Evolutionary conservation across 2,888 invertebrate genomes (phyloP), one percentile per base, ranked within the genome.

Genomic region (Nomada flava): DNA sequence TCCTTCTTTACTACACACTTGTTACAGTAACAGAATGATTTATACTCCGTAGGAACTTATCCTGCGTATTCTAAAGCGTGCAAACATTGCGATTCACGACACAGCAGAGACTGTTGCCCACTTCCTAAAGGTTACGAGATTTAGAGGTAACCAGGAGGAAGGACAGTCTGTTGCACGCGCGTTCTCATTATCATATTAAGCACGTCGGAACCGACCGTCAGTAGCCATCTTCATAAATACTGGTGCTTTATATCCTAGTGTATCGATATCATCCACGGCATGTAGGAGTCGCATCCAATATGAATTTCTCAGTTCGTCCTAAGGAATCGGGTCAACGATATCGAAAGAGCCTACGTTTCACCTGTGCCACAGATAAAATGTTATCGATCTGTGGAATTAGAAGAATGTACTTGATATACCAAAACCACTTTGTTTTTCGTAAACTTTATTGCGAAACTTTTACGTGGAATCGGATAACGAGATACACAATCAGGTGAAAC

Each of bases 151-250:
- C 36, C 57, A 13, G 20, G 44, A 23, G 47, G 74, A 76, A 76
- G 74, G 76, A 62, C 65, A 36, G 55, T 7, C 7, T 59, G 72
- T 57, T 53, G 7, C 44, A 62, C 23, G 71, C 29, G 50, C 50
- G 15, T 4, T 74, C 57, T 67, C 26, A 62, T 78, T 78, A 74
- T 77, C 77, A 67, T 75, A 62, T 77, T 62, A 29, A 67, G 36
- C 65, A 65, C 65, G 65, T 74, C 42, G 65, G 42, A 59, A 60
- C 2, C 57, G 47, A 47, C 15, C 15, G 15, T 15, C n/a, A 36
- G 57, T 64, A 42, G 13, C 42, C 13, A 50, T 11, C 55, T 63
- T n/a, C 23, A 44, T 29, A 36, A 63, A 63, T 36, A 57, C 62
- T 53, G n/a, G 11, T 23, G 50, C 63, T 59, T 64, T 59, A 64